Evolutionary conservation across 1,140 invertebrate genomes (phyloP).

Genomic region (Drosophila elegans): DNA sequence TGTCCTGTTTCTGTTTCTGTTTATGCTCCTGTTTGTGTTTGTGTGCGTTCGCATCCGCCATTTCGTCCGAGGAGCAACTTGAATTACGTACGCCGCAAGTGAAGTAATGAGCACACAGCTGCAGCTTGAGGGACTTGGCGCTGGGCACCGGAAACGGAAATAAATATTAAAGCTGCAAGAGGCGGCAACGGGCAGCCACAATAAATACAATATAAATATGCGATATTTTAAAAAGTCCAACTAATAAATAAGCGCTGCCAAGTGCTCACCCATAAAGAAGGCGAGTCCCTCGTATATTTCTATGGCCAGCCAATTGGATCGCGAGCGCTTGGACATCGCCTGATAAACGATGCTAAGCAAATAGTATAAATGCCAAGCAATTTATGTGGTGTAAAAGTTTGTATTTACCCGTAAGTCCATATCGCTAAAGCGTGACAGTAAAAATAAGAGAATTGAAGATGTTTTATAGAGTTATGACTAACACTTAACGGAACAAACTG

Average conservation of each 20-base stretch:
- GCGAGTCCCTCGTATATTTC: constrained; percentile 22
- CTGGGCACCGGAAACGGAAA: constrained; percentile 57
- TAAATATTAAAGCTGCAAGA: constrained; percentile 76
- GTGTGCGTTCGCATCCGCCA: constrained; percentile 36
- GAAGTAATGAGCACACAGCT: constrained; percentile 77
- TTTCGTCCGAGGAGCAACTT: constrained; percentile 49
- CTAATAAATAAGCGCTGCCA: constrained; percentile 73
- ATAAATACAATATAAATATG: constrained; percentile 70
- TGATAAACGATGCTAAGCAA: constrained; percentile 77
- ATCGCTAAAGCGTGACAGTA: constrained; percentile 20
- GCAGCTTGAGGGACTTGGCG: constrained; percentile 56
- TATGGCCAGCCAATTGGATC: constrained; percentile 54
- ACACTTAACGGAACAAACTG: not conserved
- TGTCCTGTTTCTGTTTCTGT: constrained; percentile 7
- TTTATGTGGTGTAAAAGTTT: constrained; percentile 79
- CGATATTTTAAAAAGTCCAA: constrained; percentile 77
- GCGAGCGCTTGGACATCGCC: constrained; percentile 42
- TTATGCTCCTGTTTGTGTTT: constrained; percentile 9
- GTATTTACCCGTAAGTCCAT: constrained; percentile 45
- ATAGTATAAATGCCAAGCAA: constrained; percentile 74
- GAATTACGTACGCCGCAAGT: constrained; percentile 81
- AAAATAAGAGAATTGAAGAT: constrained; percentile 29
- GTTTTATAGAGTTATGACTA: constrained; percentile 25
- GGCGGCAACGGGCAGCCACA: constrained; percentile 38
- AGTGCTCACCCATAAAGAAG: constrained; percentile 56